These are phyloP conservation scores for Corynorhinus townsendii DNA, from an alignment of 2,113 vertebrate genomes.

Conservation along the genomic window DNA sequence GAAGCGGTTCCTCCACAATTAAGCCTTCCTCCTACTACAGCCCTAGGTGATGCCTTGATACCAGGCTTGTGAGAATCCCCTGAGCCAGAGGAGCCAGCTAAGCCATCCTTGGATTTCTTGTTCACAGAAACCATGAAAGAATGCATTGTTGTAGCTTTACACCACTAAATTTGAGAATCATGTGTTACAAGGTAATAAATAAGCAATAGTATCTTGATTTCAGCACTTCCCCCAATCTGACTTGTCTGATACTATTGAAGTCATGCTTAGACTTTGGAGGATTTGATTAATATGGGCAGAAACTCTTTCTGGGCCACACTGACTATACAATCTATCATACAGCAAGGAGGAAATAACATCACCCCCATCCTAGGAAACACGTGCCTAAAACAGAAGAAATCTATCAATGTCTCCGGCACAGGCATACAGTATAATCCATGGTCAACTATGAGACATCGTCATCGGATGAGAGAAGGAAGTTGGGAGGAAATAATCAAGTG, in stretches of 20 bases:
- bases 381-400: not conserved
- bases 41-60: not conserved
- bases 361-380: not conserved
- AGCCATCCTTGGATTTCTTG: not conserved
- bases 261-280: not conserved
- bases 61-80: not conserved
- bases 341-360: not conserved
- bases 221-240: not conserved
- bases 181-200: not conserved
- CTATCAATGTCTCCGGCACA: not conserved
- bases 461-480: not conserved
- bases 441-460: not conserved
- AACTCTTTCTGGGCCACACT: not conserved
- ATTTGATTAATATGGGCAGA: not conserved
- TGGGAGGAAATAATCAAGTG: not conserved
- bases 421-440: not conserved
- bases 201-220: not conserved
- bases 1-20: accelerated
- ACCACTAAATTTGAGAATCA: not conserved
- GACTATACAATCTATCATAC: not conserved
- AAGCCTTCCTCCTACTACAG: not conserved
- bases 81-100: not conserved
- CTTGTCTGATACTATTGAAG: not conserved
- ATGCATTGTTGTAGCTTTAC: not conserved
- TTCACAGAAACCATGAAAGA: not conserved